Base-by-base conservation (phyloP, 2,797 vertebrate species). In the Silurus lanzhouensis region DNA sequence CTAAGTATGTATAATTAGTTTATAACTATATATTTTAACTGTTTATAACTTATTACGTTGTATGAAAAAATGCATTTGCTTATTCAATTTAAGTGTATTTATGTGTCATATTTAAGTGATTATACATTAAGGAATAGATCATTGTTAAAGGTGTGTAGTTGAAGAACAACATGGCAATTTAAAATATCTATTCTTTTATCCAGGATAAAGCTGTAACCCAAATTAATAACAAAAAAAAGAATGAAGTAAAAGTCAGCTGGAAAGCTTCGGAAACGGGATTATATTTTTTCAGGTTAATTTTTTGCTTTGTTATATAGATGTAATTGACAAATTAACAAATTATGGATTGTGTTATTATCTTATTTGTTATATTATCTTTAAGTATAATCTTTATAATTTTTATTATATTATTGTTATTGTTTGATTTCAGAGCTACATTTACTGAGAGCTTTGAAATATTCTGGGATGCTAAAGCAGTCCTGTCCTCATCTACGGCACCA, bases 371-470 rank as follows among this genome's bases (percentile, higher is more conserved):
- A 38, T 4, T 38, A 38, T 38, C 38, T 38, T 38, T 38, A 38
- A 38, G 38, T 38, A 38, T 38, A 38, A 38, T 5, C 14, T 58
- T 58, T 58, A 19, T 58, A 17, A 6, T 58, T 0, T 5, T 58
- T 58, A 12, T 14, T 3, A 15, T 22, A 10, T 77, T 71, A 22
- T 7, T 63, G 60, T 60, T 83, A 84, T 57, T 82, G 19, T 48
- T 7, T 25, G 6, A 6, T 89, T 92, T 88, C 85, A 93, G 93
- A 88, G 91, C 85, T 83, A 90, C 89, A 78, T 86, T 93, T 75
- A 0, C 89, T 64, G 0, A 83, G 22, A 0, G 0, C 0, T 68
- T 0, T 1, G 0, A 0, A 0, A 44, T 0, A 12, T 91, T 88
- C 79, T 93, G 92, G 92, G 0, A n/a, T 15, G 1, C 0, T 66